phyloP scores from a whole-genome alignment of 2,113 vertebrate species.

The Myrmophylax atrothorax region DNA sequence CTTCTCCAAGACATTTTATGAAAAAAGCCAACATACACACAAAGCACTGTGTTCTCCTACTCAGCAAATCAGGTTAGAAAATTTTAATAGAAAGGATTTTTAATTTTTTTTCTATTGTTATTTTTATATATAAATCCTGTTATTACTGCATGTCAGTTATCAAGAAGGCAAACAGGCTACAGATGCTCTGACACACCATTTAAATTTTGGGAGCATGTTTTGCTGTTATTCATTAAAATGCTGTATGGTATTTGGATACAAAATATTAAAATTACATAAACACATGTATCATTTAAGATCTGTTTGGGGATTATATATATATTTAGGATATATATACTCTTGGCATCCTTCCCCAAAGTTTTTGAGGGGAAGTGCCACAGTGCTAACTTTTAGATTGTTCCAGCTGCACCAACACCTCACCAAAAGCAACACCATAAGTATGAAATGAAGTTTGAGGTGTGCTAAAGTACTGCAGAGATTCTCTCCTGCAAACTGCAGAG shows the following conservation, averaged over 20 bases:
- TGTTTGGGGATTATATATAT: not conserved
- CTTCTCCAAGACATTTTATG: not conserved
- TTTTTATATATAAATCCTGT: not conserved
- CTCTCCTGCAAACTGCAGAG: not conserved
- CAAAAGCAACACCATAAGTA: not conserved
- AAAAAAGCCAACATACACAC: not conserved
- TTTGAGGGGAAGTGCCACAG: not conserved
- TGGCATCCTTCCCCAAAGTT: not conserved
- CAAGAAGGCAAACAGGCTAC: not conserved
- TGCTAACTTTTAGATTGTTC: not conserved
- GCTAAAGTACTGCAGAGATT: not conserved
- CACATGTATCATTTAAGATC: not conserved
- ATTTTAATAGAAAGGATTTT: rapidly evolving
- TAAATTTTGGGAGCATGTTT: not conserved
- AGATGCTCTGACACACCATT: not conserved
- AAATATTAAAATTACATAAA: not conserved
- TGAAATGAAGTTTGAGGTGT: not conserved
- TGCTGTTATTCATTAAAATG: not conserved
- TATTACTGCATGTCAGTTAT: not conserved
- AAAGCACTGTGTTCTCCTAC: not conserved
- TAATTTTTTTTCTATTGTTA: not conserved
- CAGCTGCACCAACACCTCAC: not conserved
- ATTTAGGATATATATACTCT: not conserved
- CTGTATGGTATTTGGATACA: not conserved
- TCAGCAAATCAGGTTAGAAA: not conserved